Percentiles rank a stretch among this genome's conserved stretches.
phyloP scores from a whole-genome alignment of 2,113 vertebrate genomes.

The Misgurnus mizolepis region DNA sequence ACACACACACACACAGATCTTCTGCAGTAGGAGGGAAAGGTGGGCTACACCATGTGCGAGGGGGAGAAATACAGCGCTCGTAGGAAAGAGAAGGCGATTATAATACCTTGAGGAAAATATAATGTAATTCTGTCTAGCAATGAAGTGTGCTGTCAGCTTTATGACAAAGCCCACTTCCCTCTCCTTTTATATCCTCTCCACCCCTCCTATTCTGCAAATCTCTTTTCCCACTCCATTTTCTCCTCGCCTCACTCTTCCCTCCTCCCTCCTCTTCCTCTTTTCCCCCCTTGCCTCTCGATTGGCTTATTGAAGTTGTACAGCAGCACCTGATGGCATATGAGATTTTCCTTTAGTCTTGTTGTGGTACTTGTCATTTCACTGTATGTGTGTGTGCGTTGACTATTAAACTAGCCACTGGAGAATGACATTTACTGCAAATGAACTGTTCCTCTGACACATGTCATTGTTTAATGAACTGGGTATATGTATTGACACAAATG shows the following conservation, averaged over 20 bases:
- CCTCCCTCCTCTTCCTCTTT: constrained; percentile 1
- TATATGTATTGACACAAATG: constrained; percentile 32
- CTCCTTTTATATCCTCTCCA: constrained; percentile 19
- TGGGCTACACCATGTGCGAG: not conserved
- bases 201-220: constrained; percentile 18
- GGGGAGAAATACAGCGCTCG: constrained; percentile 34
- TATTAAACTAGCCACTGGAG: constrained; percentile 50
- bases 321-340: constrained; percentile 72
- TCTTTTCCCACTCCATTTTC: not conserved
- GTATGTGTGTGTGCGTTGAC: constrained; percentile 26
- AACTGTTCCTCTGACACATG: constrained; percentile 48
- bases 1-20: not conserved
- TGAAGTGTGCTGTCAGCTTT: constrained; percentile 75
- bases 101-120: constrained; percentile 65
- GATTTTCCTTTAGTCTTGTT: constrained; percentile 41
- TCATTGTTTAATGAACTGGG: constrained; percentile 51
- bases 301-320: constrained; percentile 70
- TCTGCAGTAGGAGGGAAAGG: not conserved
- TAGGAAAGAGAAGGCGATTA: constrained; percentile 50
- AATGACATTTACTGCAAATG: constrained; percentile 62
- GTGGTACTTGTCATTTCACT: constrained; percentile 53
- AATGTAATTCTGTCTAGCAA: constrained; percentile 66
- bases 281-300: constrained; percentile 13
- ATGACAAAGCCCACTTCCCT: constrained; percentile 61
- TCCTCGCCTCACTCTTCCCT: constrained; percentile 26